Base-by-base conservation (phyloP, 2,888 invertebrate genomes). In the Willowsia nigromaculata region DNA sequence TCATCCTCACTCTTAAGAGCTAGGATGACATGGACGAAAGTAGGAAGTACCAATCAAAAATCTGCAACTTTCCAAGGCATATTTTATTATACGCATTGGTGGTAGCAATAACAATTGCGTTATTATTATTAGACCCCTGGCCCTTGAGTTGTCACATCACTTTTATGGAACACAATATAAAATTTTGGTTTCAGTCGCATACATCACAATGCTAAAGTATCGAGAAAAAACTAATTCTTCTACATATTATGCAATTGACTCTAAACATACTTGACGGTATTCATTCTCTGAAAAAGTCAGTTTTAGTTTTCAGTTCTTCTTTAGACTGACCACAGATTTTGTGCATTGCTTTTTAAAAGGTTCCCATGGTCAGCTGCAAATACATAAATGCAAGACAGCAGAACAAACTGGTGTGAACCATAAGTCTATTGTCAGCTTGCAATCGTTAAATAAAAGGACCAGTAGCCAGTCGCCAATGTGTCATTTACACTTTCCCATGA, bases 401-500 rank as follows among this genome's bases (percentile, higher is more conserved):
- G n/a, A 53, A 53, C n/a, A 18, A 22, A 18, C 53, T 2, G 18
- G 22, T 18, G 18, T 1, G 18, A 5, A 62, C 2, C 33, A 13
- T 65, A 13, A 65, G 18, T 53, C 53, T n/a, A 5, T 22, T 11
- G 40, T 5, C 59, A 25, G 25, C 56, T 59, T 25, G 4, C 27
- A 9, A 59, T 27, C 25, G 25, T 9, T 25, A 15, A 6, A 33
- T 30, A 15, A 15, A 33, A 33, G 4, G n/a, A 18, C 30, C 22
- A 27, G 27, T 74, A 47, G 47, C 74, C 74, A 27, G 76, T 27
- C 47, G 25, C 25, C 71, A 25, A 37, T 30, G 81, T 85, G 83
- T 68, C 59, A 74, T 85, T 71, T 85, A 43, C 50, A 85, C 85
- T 22, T 85, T 74, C 59, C 56, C 85, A 59, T 53, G 59, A 71